A percentile compares a stretch with the other conserved stretches of the same genome.
These are phyloP conservation scores for Tortricodes alternella DNA, from an alignment of 2,888 invertebrate species.

Conservation along the genomic window DNA sequence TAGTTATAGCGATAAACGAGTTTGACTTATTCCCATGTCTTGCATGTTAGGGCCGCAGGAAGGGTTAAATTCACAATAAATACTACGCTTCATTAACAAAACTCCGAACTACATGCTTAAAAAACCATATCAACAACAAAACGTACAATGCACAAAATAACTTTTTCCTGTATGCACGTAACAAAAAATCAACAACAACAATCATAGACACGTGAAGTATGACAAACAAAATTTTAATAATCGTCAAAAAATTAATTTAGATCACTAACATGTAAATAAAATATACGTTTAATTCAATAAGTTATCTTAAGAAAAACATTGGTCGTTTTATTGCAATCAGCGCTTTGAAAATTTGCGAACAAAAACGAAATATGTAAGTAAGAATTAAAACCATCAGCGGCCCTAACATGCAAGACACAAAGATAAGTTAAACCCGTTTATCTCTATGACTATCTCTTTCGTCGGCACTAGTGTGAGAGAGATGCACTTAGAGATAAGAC, in stretches of 20 bases:
- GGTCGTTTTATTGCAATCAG: slow-evolving; percentile 3
- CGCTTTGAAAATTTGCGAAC: neutral
- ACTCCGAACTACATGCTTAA: neutral
- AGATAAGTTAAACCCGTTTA: too few species aligned
- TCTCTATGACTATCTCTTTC: too few species aligned
- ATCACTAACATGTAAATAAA: slow-evolving; percentile 19
- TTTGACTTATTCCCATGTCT: too few species aligned
- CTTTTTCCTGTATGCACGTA: slow-evolving; percentile 14
- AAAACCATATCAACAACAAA: neutral
- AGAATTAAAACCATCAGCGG: too few species aligned
- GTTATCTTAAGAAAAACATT: slow-evolving; percentile 5
- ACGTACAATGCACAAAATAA: neutral
- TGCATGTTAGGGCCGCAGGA: too few species aligned
- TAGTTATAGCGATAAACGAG: too few species aligned
- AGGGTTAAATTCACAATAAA: slow-evolving; percentile 1
- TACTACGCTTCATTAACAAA: neutral
- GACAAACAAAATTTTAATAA: slow-evolving; percentile 25
- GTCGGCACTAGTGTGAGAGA: too few species aligned
- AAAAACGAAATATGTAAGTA: too few species aligned
- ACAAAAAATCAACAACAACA: slow-evolving; percentile 22
- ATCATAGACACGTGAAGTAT: slow-evolving; percentile 15
- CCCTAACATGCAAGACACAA: too few species aligned
- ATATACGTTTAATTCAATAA: neutral
- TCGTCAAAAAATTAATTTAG: slow-evolving; percentile 17
- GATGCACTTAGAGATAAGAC: too few species aligned